phyloP scores from a whole-genome alignment of 2,113 vertebrate species.

The Dasyurus viverrinus region DNA sequence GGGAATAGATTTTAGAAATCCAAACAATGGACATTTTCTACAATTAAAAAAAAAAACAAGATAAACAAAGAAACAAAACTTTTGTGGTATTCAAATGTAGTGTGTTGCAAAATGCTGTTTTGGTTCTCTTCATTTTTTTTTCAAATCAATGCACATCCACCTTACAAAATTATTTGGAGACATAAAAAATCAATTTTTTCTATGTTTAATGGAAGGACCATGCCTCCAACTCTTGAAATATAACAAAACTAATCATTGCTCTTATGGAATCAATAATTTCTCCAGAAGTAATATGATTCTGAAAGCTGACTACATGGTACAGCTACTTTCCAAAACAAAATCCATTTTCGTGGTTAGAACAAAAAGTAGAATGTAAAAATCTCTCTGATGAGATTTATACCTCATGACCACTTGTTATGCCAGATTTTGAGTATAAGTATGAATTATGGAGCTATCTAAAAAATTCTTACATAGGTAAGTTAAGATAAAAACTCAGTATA shows the following conservation, averaged over 20 bases:
- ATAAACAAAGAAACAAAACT: not conserved
- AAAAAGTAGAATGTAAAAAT: constrained; percentile 21
- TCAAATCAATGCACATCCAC: constrained; percentile 28
- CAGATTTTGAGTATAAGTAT: not conserved
- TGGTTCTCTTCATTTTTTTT: not conserved
- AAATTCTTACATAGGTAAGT: not conserved
- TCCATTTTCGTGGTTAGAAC: not conserved
- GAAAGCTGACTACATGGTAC: constrained; percentile 36
- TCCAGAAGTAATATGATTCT: constrained; percentile 36
- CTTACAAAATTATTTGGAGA: constrained; percentile 32
- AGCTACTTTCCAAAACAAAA: constrained; percentile 22
- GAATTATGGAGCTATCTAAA: not conserved
- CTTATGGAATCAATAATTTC: constrained; percentile 63
- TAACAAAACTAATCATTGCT: not conserved
- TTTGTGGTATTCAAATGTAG: not conserved
- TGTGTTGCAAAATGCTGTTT: not conserved
- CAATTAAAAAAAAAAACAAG: not conserved
- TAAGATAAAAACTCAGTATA: not conserved
- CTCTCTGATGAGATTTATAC: not conserved
- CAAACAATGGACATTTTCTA: not conserved
- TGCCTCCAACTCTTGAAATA: constrained; percentile 54
- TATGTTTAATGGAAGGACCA: constrained; percentile 32
- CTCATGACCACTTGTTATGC: not conserved
- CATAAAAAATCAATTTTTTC: not conserved
- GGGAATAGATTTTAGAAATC: not conserved